Evolutionary conservation across 2,113 vertebrate species (phyloP), one percentile per base, ranked within the genome.

Genomic region (Lathamus discolor): DNA sequence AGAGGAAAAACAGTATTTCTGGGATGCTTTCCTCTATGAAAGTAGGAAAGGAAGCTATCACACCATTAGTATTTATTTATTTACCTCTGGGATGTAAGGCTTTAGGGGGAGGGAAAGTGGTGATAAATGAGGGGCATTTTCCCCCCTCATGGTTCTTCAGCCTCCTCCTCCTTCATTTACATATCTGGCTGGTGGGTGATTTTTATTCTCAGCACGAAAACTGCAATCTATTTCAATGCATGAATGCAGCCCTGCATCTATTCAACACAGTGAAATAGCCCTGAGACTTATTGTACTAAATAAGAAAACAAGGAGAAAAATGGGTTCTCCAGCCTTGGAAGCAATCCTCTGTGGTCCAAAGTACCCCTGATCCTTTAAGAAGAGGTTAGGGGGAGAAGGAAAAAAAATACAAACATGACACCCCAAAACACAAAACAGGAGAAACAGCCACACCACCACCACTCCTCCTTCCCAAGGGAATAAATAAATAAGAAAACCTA

Each of bases 151-250:
- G 57, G 41, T 87, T 82, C 90, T 88, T 80, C 72, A 88, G 77
- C 66, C 70, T 82, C 35, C 78, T 95, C 95, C 90, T 69, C 76
- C 93, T 66, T 86, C 92, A 95, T 97, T 89, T 96, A 92, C 90
- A 92, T 94, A 89, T 88, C 81, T 93, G 83, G 86, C 92, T 95
- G 22, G 81, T 91, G 41, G 84, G 96, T 91, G 91, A 95, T 97
- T 94, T 96, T 96, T 93, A 96, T 97, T 95, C 95, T 90, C 95
- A 92, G 93, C 98, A 97, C 97, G 93, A 94, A 97, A 97, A 96
- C 96, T 93, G 97, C 97, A 96, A 97, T 85, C 95, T 92, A 96
- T 98, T 96, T 93, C 96, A 92, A 93, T 95, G 97, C 95, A 96
- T 95, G 94, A 97, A 96, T 96, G 95, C 95, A 96, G 92, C 92